Evolutionary conservation across 1,140 invertebrate genomes (phyloP), one percentile per base, ranked within the genome.

Genomic region (Lutraria rhynchaena): DNA sequence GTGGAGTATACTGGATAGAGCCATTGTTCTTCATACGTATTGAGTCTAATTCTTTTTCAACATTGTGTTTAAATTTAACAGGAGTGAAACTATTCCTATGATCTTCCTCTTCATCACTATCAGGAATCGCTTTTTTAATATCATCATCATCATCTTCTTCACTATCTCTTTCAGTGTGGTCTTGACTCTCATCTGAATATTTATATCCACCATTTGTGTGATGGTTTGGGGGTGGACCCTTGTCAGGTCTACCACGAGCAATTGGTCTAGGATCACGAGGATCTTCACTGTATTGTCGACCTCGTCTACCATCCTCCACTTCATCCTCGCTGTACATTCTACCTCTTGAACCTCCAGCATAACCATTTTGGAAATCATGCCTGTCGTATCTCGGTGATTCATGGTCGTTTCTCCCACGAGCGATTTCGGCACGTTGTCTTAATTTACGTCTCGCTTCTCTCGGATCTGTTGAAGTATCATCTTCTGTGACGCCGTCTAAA

Each of bases 41-140:
- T 0, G 75, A 84, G 57, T 85, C 80, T 4, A 87, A 73, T 37
- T 85, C 81, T 73, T 87, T 87, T 29, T 87, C 81, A n/a, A 85
- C 60, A 77, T 41, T 73, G 7, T 82, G 82, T 37, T 81, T 75
- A 71, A 85, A 87, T 67, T 82, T 84, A 29, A 80, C 76, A 35
- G 77, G 76, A 24, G 76, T 80, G 37, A 80, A 80, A 63, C 70
- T 82, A 37, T 65, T 78, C 24, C 60, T 78, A 0, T 41, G 13
- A 29, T 69, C 78, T 41, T 83, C 78, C 24, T 69, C 83, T 53
- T 82, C 85, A 57, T 86, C 85, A 58, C 71, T 75, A 31, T 85
- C 82, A 53, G 69, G 61, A 53, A 83, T 85, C 53, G 84, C 73
- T 27, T 78, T 69, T 33, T 70, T 77, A 17, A 63, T 67, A 33